Conservation (phyloP, 2,113 vertebrate species). For the Nettapus auritus region DNA sequence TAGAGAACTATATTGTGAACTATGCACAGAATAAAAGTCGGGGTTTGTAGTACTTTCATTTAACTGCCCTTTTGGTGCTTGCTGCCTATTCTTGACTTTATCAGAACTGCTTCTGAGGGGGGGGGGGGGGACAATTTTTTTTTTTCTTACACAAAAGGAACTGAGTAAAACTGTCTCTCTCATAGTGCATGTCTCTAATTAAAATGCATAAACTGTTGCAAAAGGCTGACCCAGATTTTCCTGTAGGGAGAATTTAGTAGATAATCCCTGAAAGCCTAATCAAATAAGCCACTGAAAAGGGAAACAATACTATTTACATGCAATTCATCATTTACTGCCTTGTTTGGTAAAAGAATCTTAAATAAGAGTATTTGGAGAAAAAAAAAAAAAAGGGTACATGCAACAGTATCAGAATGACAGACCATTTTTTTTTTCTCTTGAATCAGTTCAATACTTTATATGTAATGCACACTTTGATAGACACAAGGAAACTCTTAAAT, state of each 20-base stretch:
- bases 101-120: background rate
- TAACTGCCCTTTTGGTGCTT: background rate
- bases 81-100: background rate
- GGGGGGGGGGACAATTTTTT: background rate
- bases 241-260: background rate
- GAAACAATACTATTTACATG: background rate
- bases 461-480: background rate
- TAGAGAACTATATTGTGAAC: background rate
- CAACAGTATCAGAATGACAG: background rate
- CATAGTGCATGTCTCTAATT: background rate
- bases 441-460: background rate
- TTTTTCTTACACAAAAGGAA: background rate
- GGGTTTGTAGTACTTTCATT: background rate
- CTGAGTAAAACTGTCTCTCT: background rate
- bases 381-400: fast-evolving
- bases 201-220: background rate
- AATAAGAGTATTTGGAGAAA: background rate
- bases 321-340: background rate
- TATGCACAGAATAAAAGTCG: background rate
- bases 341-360: background rate
- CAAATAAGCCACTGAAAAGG: background rate
- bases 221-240: slow-evolving; percentile 35
- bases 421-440: background rate
- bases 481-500: background rate
- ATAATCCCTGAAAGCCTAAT: background rate